These are phyloP conservation scores for Acanthis flammea DNA, from an alignment of 2,797 vertebrate species.

Conservation along the genomic window DNA sequence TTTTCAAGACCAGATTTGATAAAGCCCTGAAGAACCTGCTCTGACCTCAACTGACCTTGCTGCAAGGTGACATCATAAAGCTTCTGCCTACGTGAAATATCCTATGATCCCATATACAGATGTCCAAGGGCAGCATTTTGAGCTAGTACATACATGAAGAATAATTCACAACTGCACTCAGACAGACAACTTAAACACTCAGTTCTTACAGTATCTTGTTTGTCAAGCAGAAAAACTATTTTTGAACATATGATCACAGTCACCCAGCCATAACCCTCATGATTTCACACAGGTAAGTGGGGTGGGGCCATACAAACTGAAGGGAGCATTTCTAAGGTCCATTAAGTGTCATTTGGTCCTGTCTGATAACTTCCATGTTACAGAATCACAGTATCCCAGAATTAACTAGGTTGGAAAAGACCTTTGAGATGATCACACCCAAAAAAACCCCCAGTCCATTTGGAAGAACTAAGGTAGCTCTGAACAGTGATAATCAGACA, in stretches of 20 bases:
- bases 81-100: background rate
- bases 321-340: background rate
- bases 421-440: background rate
- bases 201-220: background rate
- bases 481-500: background rate
- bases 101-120: background rate
- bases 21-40: background rate
- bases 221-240: background rate
- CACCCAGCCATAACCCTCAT: background rate
- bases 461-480: background rate
- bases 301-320: background rate
- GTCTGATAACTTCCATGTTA: background rate
- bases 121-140: background rate
- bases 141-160: fast-evolving
- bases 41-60: background rate
- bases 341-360: background rate
- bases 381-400: background rate
- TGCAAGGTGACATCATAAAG: background rate
- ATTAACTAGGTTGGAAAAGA: background rate
- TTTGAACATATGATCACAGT: background rate
- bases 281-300: background rate
- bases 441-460: fast-evolving
- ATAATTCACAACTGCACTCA: background rate
- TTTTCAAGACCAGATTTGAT: background rate
- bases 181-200: background rate